phyloP scores from a whole-genome alignment of 2,888 invertebrate genomes.

The Alloscopus bannaensis region DNA sequence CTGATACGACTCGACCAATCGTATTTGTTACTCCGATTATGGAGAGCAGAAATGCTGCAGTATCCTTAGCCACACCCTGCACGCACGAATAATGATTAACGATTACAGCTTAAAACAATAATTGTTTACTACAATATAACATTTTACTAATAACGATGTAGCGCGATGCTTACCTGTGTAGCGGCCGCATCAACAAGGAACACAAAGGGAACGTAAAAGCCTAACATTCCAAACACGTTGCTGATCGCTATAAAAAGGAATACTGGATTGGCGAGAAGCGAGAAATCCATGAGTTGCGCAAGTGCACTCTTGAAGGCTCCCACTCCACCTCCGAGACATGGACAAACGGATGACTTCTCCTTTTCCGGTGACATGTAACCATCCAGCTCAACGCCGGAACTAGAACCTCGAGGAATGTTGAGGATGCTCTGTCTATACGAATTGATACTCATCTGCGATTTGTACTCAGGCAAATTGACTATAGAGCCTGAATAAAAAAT shows the following conservation, averaged over 20 bases:
- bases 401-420: constrained; percentile 83
- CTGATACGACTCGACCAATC: constrained; percentile 78
- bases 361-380: constrained; percentile 55
- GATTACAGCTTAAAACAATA: too few relatives aligned
- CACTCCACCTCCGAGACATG: constrained; percentile 61
- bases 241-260: constrained; percentile 94
- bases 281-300: constrained; percentile 93
- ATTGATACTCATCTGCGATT: constrained; percentile 92
- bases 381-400: constrained; percentile 51
- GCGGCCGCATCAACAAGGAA: constrained; percentile 91
- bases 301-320: constrained; percentile 86
- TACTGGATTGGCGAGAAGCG: constrained; percentile 90
- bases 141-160: too few relatives aligned
- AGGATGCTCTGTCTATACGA: constrained; percentile 94
- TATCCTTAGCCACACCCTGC: constrained; percentile 83
- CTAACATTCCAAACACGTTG: constrained; percentile 98
- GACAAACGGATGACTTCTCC: constrained; percentile 58
- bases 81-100: constrained; percentile 64
- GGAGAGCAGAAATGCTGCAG: constrained; percentile 86
- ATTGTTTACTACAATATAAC: too few relatives aligned
- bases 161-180: constrained; percentile 79
- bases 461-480: constrained; percentile 93
- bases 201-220: constrained; percentile 97
- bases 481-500: constrained; percentile 99
- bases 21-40: constrained; percentile 90